Conservation (phyloP, 2,797 vertebrate species). For the Molossus molossus region DNA sequence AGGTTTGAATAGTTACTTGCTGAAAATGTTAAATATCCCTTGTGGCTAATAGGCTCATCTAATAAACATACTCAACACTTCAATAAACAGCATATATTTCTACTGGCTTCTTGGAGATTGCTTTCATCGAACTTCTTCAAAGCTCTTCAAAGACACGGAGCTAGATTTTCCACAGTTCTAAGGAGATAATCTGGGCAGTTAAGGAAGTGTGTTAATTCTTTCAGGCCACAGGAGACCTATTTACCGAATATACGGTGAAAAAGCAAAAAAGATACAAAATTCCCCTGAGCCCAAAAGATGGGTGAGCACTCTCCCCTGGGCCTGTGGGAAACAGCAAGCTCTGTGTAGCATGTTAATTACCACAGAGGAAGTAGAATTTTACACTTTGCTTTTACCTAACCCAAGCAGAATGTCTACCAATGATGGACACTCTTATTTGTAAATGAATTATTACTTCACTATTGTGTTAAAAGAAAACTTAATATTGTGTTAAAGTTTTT, state of each 20-base stretch:
- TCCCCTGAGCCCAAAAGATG: neutral
- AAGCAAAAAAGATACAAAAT: constrained; percentile 59
- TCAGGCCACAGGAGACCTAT: neutral
- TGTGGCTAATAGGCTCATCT: constrained; percentile 11
- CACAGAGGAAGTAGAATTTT: constrained; percentile 9
- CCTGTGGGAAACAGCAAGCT: neutral
- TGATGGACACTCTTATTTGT: constrained; percentile 59
- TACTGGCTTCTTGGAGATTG: constrained; percentile 44
- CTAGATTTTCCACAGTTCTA: constrained; percentile 55
- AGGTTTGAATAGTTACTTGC: constrained; percentile 63
- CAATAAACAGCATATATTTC: constrained; percentile 61
- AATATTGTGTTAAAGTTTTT: constrained; percentile 49
- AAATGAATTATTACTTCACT: constrained; percentile 81
- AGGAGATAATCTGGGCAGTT: constrained; percentile 50
- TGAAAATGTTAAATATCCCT: constrained; percentile 37
- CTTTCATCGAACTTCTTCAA: constrained; percentile 56
- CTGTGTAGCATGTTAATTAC: neutral
- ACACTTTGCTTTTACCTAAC: constrained; percentile 68
- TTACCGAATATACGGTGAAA: constrained; percentile 59
- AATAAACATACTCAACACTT: constrained; percentile 64
- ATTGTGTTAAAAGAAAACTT: constrained; percentile 51
- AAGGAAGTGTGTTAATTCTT: constrained; percentile 57
- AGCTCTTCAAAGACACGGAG: constrained; percentile 64
- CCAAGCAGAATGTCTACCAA: neutral
- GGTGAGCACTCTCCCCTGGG: neutral